These are phyloP conservation scores for Magallana ariakensis DNA, from an alignment of 1,140 invertebrate species.

Conservation along the genomic window DNA sequence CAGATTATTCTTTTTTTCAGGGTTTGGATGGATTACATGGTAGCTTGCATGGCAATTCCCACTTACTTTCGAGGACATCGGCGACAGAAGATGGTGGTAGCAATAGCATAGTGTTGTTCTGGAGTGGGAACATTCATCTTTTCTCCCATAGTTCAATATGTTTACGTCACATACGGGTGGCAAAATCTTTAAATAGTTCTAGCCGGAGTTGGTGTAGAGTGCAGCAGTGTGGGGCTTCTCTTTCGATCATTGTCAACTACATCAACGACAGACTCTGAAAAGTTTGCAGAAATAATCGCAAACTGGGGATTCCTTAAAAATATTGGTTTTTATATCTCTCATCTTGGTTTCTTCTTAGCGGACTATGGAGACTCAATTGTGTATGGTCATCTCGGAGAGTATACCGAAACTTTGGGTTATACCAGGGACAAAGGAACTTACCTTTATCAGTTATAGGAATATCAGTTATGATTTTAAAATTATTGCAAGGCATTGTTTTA, in stretches of 20 bases:
- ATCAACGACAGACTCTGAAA: background rate
- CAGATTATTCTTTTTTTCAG: conserved; percentile 78
- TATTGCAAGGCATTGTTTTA: conserved; percentile 28
- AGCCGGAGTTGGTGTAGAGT: conserved; percentile 28
- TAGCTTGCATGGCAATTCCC: conserved; percentile 94
- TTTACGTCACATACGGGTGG: conserved; percentile 24
- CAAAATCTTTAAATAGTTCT: conserved; percentile 31
- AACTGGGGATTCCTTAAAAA: conserved; percentile 33
- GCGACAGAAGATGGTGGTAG: conserved; percentile 89
- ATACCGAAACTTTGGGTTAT: background rate
- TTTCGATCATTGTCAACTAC: conserved; percentile 13
- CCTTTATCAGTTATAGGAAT: conserved; percentile 44
- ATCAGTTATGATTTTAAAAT: conserved; percentile 3
- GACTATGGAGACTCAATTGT: conserved; percentile 25
- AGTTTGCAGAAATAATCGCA: conserved; percentile 15
- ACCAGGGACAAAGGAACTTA: background rate
- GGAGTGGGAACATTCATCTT: conserved; percentile 80
- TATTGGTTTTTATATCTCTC: conserved; percentile 19
- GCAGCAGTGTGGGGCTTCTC: background rate
- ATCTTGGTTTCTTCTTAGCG: conserved; percentile 24
- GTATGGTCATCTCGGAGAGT: conserved; percentile 43
- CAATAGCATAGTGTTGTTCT: conserved; percentile 95
- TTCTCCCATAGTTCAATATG: conserved; percentile 30
- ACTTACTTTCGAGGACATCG: conserved; percentile 88
- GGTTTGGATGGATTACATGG: conserved; percentile 93